These are phyloP conservation scores for Fulmarus glacialis DNA, from an alignment of 2,113 vertebrate species.

Conservation along the genomic window DNA sequence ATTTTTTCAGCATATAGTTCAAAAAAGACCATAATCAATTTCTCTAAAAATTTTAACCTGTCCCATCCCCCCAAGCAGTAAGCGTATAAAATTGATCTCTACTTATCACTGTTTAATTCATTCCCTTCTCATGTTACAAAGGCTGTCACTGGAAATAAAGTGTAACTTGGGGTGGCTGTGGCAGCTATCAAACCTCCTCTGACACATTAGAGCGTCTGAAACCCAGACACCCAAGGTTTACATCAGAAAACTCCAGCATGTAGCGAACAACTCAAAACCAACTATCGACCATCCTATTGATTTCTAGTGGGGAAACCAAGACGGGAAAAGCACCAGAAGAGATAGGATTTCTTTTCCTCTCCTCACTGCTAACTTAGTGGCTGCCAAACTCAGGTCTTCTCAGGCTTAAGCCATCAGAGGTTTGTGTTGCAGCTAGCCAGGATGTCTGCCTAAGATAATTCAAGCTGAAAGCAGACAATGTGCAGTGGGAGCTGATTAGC, in stretches of 20 bases:
- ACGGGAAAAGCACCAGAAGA: constrained; percentile 74
- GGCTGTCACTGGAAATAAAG: constrained; percentile 77
- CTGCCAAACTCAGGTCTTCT: constrained; percentile 72
- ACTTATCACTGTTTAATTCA: constrained; percentile 66
- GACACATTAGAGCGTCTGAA: constrained; percentile 76
- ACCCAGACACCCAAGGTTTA: constrained; percentile 75
- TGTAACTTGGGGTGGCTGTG: constrained; percentile 70
- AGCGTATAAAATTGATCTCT: constrained; percentile 62
- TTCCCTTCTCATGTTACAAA: constrained; percentile 76
- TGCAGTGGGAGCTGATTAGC: constrained; percentile 69
- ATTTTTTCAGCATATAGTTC: background rate
- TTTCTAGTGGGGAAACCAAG: constrained; percentile 77
- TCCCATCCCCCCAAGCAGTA: background rate
- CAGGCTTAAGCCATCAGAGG: constrained; percentile 68
- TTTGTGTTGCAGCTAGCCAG: constrained; percentile 76
- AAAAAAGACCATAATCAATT: background rate
- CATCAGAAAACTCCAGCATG: constrained; percentile 77
- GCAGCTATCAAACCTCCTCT: constrained; percentile 72
- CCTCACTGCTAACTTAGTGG: constrained; percentile 58
- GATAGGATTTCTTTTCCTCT: constrained; percentile 79
- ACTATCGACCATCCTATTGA: constrained; percentile 84
- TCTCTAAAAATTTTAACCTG: constrained; percentile 6
- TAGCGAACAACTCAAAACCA: constrained; percentile 81
- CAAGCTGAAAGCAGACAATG: constrained; percentile 73
- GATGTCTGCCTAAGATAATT: constrained; percentile 83